A percentile compares a stretch with the other conserved stretches of the same genome.
These are phyloP conservation scores for Turnix velox DNA, from an alignment of 2,113 vertebrate species.

Conservation along the genomic window DNA sequence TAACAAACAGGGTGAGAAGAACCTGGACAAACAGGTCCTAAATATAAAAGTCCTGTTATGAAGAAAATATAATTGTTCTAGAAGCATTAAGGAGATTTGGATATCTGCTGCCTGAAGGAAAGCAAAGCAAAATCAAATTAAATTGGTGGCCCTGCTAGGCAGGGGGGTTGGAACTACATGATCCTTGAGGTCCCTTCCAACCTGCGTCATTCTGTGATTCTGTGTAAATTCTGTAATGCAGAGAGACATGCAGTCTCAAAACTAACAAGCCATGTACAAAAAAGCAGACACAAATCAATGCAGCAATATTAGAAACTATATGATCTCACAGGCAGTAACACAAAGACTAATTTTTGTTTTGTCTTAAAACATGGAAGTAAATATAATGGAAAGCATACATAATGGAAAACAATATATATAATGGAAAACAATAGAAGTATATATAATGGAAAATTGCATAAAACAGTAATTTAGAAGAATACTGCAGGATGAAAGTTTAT, in stretches of 20 bases:
- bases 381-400: background rate
- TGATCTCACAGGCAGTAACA: background rate
- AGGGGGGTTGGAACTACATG: too few species aligned
- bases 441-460: background rate
- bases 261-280: background rate
- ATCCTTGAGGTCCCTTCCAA: too few species aligned
- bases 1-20: background rate
- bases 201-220: too few species aligned
- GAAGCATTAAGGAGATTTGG: background rate
- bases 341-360: background rate
- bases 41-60: background rate
- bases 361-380: background rate
- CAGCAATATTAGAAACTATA: background rate
- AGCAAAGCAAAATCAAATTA: background rate
- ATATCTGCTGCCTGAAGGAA: background rate
- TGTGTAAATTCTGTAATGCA: background rate
- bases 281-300: background rate
- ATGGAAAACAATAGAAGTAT: background rate
- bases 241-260: background rate
- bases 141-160: too few species aligned
- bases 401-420: background rate
- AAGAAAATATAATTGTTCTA: background rate
- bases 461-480: background rate
- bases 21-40: background rate
- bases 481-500: background rate